Conservation (phyloP, 2,888 invertebrate genomes). For the Lepidocyrtoides sp. region DNA sequence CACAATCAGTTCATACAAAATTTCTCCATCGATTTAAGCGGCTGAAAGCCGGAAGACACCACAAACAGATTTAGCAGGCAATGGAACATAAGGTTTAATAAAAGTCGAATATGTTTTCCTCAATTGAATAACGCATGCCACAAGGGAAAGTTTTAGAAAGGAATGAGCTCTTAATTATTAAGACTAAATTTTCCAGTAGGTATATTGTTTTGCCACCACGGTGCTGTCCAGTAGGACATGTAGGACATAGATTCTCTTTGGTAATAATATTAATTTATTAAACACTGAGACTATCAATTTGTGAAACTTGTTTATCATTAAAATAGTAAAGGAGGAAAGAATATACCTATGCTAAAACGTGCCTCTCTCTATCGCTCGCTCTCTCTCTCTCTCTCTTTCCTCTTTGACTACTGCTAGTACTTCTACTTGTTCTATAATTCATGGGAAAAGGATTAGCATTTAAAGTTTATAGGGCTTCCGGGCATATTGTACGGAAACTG, state of each 20-base stretch:
- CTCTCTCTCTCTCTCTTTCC: too few species aligned
- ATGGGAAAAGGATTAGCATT: constrained; percentile 77
- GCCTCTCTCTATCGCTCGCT: too few species aligned
- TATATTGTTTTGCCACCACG: not conserved
- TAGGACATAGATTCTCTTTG: not conserved
- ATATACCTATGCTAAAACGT: constrained; percentile 21
- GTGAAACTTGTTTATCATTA: constrained; percentile 52
- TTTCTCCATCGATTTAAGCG: too few species aligned
- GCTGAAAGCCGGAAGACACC: too few species aligned
- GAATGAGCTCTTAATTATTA: not conserved
- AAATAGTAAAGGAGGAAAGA: constrained; percentile 19
- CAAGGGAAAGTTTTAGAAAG: constrained; percentile 23
- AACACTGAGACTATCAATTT: not conserved
- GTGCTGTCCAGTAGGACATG: not conserved
- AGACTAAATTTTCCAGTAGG: not conserved
- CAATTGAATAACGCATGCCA: constrained; percentile 14
- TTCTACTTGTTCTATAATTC: constrained; percentile 74
- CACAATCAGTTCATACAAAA: too few species aligned
- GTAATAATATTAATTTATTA: not conserved
- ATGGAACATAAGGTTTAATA: not conserved
- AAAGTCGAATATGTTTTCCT: not conserved
- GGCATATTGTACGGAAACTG: constrained; percentile 77
- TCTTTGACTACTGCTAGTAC: constrained; percentile 2
- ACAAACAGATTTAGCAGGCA: too few species aligned
- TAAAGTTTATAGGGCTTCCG: constrained; percentile 78